Conservation (phyloP, 2,888 invertebrate species). For the Drosophila incognita region DNA sequence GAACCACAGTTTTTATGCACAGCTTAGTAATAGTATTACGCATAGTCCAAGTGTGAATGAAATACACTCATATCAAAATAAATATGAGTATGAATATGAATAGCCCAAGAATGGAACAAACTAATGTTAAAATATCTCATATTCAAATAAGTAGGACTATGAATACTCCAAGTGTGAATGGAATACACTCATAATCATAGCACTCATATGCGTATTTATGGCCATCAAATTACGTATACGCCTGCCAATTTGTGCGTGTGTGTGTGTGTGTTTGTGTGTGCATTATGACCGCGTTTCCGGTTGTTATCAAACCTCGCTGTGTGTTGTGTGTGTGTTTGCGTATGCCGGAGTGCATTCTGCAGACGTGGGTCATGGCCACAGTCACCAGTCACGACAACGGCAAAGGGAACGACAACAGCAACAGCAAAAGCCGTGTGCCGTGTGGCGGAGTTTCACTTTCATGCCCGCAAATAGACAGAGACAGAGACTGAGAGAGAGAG, state of each 20-base stretch:
- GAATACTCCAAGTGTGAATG: not conserved
- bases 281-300: slow-evolving; percentile 15
- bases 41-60: not conserved
- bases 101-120: not conserved
- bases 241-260: slow-evolving; percentile 9
- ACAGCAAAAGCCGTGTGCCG: slow-evolving; percentile 54
- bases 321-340: slow-evolving; percentile 29
- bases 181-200: not conserved
- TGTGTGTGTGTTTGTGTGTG: not conserved
- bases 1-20: not conserved
- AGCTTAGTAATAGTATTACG: not conserved
- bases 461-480: slow-evolving; percentile 46
- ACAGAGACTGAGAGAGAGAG: slow-evolving; percentile 31
- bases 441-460: slow-evolving; percentile 74
- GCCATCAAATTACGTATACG: slow-evolving; percentile 51
- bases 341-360: slow-evolving; percentile 64
- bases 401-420: slow-evolving; percentile 45
- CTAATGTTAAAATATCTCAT: too few relatives aligned
- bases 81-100: not conserved
- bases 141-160: not conserved
- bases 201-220: slow-evolving; percentile 2
- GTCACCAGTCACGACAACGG: slow-evolving; percentile 55
- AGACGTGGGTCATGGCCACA: slow-evolving; percentile 71
- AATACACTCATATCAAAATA: not conserved
- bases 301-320: slow-evolving; percentile 16